Percentiles rank a stretch among this genome's conserved stretches.
These are phyloP conservation scores for Chironex yamaguchii DNA, from an alignment of 30 jellyfish, hydroid and myxozoan genomes.

Conservation along the genomic window DNA sequence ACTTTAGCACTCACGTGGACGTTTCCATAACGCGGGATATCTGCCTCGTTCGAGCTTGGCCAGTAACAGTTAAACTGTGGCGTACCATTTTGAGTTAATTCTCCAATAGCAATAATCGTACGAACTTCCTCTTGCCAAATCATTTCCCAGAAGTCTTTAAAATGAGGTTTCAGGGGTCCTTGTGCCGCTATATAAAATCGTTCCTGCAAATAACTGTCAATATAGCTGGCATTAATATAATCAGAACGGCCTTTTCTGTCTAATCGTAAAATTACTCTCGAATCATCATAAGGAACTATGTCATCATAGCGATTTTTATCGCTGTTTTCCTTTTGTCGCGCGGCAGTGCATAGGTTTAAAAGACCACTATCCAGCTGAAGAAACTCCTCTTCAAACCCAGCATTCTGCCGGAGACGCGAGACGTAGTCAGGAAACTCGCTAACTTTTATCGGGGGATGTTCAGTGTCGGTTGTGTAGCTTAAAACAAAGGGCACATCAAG, in stretches of 20 bases:
- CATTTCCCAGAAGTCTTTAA: conserved; percentile 87
- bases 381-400: conserved; percentile 70
- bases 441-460: conserved; percentile 55
- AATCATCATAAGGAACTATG: conserved; percentile 64
- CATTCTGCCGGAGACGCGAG: conserved; percentile 32
- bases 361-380: conserved; percentile 27
- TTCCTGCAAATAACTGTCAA: conserved; percentile 35
- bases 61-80: conserved; percentile 57
- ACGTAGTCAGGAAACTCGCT: conserved; percentile 56
- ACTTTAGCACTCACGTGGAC: conserved; percentile 37
- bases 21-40: conserved; percentile 54
- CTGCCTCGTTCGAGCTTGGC: conserved; percentile 60
- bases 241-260: conserved; percentile 49
- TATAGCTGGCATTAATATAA: conserved; percentile 81
- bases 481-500: conserved; percentile 9
- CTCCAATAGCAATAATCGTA: conserved; percentile 74
- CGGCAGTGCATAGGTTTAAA: background rate
- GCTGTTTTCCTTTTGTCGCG: conserved; percentile 15
- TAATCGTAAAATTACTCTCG: conserved; percentile 56
- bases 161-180: conserved; percentile 60
- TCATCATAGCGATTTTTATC: conserved; percentile 64
- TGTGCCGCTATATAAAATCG: conserved; percentile 80
- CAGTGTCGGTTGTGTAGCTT: conserved; percentile 30
- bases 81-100: conserved; percentile 52
- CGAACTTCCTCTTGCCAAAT: conserved; percentile 76